Evolutionary conservation across 2,888 invertebrate genomes (phyloP), one percentile per base, ranked within the genome.

Genomic region (Monopis laevigella): DNA sequence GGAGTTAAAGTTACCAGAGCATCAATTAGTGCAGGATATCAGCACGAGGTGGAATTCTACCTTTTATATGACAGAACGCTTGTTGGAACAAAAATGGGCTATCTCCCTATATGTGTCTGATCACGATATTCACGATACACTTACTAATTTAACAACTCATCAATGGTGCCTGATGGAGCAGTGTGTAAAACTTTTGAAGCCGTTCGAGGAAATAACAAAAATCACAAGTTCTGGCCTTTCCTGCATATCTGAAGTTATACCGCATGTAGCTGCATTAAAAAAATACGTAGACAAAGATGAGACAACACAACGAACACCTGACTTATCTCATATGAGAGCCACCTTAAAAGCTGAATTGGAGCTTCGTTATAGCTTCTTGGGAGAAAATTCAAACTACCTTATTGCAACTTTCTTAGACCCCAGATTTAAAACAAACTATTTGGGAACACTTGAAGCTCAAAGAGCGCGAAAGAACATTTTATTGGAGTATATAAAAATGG

Each of bases 1-100:
- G 30, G 53, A 58, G 34, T 30, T 58, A 12, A 49, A 47, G 7
- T 52, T 56, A 32, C 54, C 56, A 0, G n/a, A n/a, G n/a, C n/a
- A n/a, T n/a, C n/a, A n/a, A n/a, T n/a, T n/a, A n/a, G n/a, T n/a
- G n/a, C 3, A 55, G 2, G 54, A 16, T 48, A 43, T 43, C 28
- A 42, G 13, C 38, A 42, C 42, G 10, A 18, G 36, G 21, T 43
- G 32, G 44, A 46, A 46, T 35, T 28, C 28, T 21, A 45, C 35
- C 13, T 46, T 19, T 39, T 44, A 46, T 27, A 42, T 46, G 40
- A 12, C 17, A 11, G 38, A 43, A 32, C 39, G 43, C 14, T 26
- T 44, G 14, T 28, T 45, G 34, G 45, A 45, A 47, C 46, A 44
- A 35, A 46, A 44, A 35, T 11, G 44, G 13, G 45, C 42, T 41